Evolutionary conservation across 2,113 vertebrate genomes (phyloP), one percentile per base, ranked within the genome.

Genomic region (Prochilodus magdalenae): DNA sequence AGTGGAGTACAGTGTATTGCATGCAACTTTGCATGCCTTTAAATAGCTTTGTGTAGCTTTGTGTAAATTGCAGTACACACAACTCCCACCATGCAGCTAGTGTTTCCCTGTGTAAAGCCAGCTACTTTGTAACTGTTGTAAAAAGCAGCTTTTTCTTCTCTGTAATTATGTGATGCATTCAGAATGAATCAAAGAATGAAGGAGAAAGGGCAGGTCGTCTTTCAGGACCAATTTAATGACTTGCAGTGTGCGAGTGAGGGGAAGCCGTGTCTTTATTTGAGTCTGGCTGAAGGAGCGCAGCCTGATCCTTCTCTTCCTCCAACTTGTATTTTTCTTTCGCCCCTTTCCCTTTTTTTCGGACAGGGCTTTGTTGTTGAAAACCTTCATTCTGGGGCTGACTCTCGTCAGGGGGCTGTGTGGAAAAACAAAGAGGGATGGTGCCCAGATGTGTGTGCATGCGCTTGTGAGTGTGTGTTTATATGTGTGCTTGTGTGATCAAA

Each of bases 381-480:
- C 77, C 47, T 71, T 71, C 70, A 59, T 85, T 86, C 44, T 5
- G 44, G 90, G 83, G 78, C 77, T 44, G 74, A 88, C 84, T 89
- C 88, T 83, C 82, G 40, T 91, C 89, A 86, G 89, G 89, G 88
- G 80, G 88, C 89, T 87, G 77, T 59, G 40, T 79, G 74, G 82
- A 78, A 87, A 88, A 88, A 89, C 79, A 87, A 81, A 82, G 73
- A 62, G 75, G 86, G 84, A 91, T 93, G 91, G 88, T 81, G 88
- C 89, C 91, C 92, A 93, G 91, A 92, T 93, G 92, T 92, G 84
- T 83, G 81, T 69, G 79, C 82, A 82, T 88, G 74, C 67, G 69
- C 27, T 29, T 86, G 76, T 78, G 15, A 83, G 69, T 85, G 36
- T 36, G 3, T 36, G 36, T 36, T 36, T 36, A 36, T 36, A 36